Conservation (phyloP, 2,113 vertebrate genomes). For the pig (Sus scrofa) region DNA sequence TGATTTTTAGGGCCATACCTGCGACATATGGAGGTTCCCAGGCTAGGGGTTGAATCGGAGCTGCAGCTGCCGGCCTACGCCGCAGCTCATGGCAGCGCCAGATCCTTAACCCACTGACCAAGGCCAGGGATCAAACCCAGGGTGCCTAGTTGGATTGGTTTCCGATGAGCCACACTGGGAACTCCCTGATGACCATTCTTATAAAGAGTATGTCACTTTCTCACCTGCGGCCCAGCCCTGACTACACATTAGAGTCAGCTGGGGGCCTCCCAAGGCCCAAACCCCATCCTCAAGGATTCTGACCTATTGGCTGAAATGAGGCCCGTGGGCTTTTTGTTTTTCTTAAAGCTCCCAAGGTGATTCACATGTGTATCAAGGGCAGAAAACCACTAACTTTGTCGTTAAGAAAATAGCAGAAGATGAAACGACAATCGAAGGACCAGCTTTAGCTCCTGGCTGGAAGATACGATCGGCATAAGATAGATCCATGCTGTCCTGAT, state of each 20-base stretch:
- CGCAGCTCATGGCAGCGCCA: no score
- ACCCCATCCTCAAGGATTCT: background rate
- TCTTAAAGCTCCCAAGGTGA: background rate
- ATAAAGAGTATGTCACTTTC: background rate
- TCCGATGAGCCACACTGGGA: no score
- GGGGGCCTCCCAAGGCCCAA: background rate
- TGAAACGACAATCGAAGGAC: background rate
- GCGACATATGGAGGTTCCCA: no score
- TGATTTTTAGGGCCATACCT: no score
- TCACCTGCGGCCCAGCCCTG: background rate
- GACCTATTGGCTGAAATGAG: background rate
- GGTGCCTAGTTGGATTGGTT: no score
- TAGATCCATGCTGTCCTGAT: background rate
- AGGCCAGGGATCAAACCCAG: no score
- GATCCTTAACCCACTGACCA: no score
- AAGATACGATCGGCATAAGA: background rate
- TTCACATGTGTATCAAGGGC: background rate
- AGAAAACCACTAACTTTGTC: background rate
- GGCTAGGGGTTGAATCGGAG: no score
- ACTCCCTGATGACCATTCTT: background rate
- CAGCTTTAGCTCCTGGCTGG: background rate
- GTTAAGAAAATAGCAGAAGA: background rate
- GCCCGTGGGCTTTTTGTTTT: background rate
- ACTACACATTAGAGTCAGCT: background rate
- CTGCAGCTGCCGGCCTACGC: no score